phyloP scores from a whole-genome alignment of 30 jellyfish, hydroid and myxozoan species.

The Cassiopea andromeda region DNA sequence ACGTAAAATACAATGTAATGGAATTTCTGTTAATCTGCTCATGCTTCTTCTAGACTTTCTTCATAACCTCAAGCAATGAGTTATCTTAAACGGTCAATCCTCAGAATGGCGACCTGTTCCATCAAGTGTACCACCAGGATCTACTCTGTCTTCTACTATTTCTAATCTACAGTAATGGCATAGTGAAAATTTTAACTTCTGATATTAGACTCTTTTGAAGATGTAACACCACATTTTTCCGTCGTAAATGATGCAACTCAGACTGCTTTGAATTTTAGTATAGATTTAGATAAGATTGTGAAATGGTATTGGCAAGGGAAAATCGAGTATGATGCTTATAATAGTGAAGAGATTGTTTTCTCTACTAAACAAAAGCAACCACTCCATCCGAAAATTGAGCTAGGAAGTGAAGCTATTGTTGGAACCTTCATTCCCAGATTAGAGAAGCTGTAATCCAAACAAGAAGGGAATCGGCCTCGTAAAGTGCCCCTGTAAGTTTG shows the following conservation, averaged over 20 bases:
- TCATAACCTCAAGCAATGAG: slow-evolving; percentile 19
- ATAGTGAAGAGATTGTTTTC: slow-evolving; percentile 26
- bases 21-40: slow-evolving; percentile 18
- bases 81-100: slow-evolving; percentile 9
- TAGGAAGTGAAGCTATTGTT: slow-evolving; percentile 16
- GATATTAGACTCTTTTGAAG: slow-evolving; percentile 21
- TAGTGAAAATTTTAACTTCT: slow-evolving; percentile 7
- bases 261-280: background rate
- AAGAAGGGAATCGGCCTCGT: background rate
- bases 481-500: background rate
- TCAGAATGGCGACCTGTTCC: slow-evolving; percentile 18
- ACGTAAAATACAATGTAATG: slow-evolving; percentile 28
- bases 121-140: slow-evolving; percentile 36
- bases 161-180: slow-evolving; percentile 27
- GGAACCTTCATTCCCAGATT: background rate
- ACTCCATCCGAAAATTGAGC: background rate
- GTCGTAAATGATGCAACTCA: slow-evolving; percentile 13
- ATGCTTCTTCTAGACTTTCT: slow-evolving; percentile 18
- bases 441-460: background rate
- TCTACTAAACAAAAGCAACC: slow-evolving; percentile 12
- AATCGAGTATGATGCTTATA: background rate
- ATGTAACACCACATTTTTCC: slow-evolving; percentile 17
- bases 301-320: background rate
- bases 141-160: slow-evolving; percentile 40
- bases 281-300: slow-evolving; percentile 10